A percentile compares a stretch with the other conserved stretches of the same genome.
phyloP scores from a whole-genome alignment of 1,140 invertebrate genomes.

The Heliconius melpomene region DNA sequence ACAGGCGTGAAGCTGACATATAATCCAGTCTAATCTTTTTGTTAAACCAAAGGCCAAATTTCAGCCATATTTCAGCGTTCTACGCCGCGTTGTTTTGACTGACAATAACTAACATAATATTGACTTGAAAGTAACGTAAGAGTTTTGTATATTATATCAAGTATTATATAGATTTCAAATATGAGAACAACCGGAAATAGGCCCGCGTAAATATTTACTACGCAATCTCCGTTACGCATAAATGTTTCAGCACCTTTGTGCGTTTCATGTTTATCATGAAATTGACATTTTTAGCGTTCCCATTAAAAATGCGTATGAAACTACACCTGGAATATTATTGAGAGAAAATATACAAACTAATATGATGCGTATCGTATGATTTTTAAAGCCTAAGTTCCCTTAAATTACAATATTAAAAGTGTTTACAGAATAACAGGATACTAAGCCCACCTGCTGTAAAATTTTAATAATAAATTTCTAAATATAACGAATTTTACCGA shows the following conservation, averaged over 20 bases:
- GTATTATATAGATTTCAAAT: neutral
- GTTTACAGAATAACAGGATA: constrained; percentile 6
- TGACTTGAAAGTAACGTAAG: too few species aligned
- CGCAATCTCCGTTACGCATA: constrained; percentile 33
- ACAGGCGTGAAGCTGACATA: too few species aligned
- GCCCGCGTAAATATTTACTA: constrained; percentile 26
- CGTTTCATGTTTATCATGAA: constrained; percentile 27
- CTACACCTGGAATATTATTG: neutral
- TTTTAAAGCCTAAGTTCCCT: neutral
- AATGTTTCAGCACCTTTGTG: constrained; percentile 28
- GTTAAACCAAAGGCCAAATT: too few species aligned
- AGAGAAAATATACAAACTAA: neutral
- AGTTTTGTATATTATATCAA: too few species aligned
- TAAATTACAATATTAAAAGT: neutral
- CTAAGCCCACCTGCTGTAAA: too few species aligned
- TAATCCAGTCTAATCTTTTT: too few species aligned
- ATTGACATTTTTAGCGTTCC: constrained; percentile 40
- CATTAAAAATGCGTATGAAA: constrained; percentile 16
- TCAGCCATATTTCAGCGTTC: too few species aligned
- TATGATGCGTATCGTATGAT: neutral
- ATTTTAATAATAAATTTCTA: too few species aligned
- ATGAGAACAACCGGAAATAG: neutral
- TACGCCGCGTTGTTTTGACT: too few species aligned
- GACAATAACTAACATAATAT: too few species aligned
- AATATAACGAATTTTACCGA: too few species aligned